Percentiles rank a stretch among this genome's conserved stretches.
Conservation (phyloP, 2,888 invertebrate species). For the Reticulitermes lucifugus region DNA sequence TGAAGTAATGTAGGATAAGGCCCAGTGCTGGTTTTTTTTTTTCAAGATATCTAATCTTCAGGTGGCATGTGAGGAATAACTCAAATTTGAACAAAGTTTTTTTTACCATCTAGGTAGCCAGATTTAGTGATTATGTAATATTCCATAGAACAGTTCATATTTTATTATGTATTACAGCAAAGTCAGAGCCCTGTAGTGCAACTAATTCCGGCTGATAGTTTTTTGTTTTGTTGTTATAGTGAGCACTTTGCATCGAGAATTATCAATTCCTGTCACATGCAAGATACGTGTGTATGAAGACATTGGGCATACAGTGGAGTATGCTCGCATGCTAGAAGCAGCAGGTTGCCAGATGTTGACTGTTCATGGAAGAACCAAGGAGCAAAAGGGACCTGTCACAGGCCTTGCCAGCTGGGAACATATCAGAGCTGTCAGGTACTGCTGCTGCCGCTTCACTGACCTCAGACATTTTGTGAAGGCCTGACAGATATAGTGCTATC, state of each 20-base stretch:
- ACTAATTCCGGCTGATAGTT: neutral
- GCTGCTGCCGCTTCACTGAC: too few relatives aligned
- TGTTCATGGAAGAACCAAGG: slow-evolving; percentile 95
- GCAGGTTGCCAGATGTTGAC: slow-evolving; percentile 93
- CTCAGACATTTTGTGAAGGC: too few relatives aligned
- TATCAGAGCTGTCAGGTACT: slow-evolving; percentile 88
- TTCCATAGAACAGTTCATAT: too few relatives aligned
- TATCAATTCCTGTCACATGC: slow-evolving; percentile 93
- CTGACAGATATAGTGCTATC: too few relatives aligned
- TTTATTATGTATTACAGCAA: too few relatives aligned
- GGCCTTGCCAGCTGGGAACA: slow-evolving; percentile 95
- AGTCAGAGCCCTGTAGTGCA: neutral
- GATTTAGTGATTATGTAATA: too few relatives aligned
- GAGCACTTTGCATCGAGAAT: slow-evolving; percentile 73
- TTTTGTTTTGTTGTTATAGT: slow-evolving; percentile 70
- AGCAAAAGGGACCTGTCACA: slow-evolving; percentile 96
- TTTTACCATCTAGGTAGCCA: too few relatives aligned
- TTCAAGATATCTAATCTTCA: too few relatives aligned
- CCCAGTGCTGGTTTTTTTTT: too few relatives aligned
- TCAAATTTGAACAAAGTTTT: too few relatives aligned
- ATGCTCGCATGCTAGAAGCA: slow-evolving; percentile 94
- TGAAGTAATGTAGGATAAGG: too few relatives aligned
- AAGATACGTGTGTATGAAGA: slow-evolving; percentile 94
- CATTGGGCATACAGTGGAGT: slow-evolving; percentile 85
- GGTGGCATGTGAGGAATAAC: too few relatives aligned